phyloP scores from a whole-genome alignment of 2,888 invertebrate species.

The Cerceris rybyensis region DNA sequence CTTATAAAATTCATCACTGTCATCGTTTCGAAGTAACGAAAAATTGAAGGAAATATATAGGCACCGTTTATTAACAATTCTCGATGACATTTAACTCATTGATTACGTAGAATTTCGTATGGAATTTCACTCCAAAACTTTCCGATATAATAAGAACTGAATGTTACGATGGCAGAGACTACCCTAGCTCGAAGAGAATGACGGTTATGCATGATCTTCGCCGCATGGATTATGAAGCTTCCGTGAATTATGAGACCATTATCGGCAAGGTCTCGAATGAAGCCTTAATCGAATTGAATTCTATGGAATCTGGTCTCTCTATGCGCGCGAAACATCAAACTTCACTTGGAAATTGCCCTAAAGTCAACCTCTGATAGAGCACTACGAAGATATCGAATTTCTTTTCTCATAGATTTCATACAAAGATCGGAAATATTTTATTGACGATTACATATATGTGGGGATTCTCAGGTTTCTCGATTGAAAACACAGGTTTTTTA shows the following conservation, averaged over 20 bases:
- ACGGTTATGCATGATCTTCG: slow-evolving; percentile 50
- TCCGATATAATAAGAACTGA: slow-evolving; percentile 7
- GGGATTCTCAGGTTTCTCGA: too few relatives aligned
- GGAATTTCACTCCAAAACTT: too few relatives aligned
- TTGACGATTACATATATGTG: too few relatives aligned
- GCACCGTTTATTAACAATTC: neutral
- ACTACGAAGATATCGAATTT: neutral
- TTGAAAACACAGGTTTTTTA: too few relatives aligned
- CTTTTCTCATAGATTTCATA: too few relatives aligned
- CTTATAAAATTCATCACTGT: too few relatives aligned
- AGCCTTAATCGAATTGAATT: slow-evolving; percentile 45
- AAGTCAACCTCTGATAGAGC: neutral
- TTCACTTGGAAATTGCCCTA: neutral
- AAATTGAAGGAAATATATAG: too few relatives aligned
- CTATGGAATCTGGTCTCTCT: slow-evolving; percentile 12
- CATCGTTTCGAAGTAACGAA: too few relatives aligned
- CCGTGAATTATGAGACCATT: slow-evolving; percentile 55
- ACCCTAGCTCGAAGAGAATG: slow-evolving; percentile 32
- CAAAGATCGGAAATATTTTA: too few relatives aligned
- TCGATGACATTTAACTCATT: neutral
- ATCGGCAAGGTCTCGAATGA: slow-evolving; percentile 54
- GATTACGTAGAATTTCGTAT: too few relatives aligned
- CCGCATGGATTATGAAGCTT: slow-evolving; percentile 57
- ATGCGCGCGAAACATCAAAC: neutral
- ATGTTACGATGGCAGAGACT: slow-evolving; percentile 23